phyloP scores from a whole-genome alignment of 2,797 vertebrate species.

The Sebastes trivittatus region DNA sequence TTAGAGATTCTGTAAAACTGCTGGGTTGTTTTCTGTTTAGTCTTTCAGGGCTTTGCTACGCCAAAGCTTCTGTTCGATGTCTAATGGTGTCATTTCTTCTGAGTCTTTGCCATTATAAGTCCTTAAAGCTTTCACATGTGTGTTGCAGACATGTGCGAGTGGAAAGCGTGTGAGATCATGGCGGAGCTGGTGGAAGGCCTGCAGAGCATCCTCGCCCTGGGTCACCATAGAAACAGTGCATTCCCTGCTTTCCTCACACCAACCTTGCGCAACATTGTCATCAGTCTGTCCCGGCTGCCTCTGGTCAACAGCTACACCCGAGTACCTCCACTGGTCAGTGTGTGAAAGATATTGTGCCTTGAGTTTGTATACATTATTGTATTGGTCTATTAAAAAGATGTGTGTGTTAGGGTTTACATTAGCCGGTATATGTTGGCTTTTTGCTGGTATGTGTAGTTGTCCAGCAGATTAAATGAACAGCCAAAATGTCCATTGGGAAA shows the following conservation, averaged over 20 bases:
- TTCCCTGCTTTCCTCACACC: constrained; percentile 92
- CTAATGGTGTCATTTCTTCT: background rate
- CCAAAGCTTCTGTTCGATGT: background rate
- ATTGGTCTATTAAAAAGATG: background rate
- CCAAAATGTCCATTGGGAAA: too few species aligned
- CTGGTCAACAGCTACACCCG: constrained; percentile 96
- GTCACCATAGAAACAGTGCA: constrained; percentile 86
- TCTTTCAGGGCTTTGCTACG: background rate
- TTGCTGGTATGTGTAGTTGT: too few species aligned
- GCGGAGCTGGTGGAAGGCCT: constrained; percentile 94
- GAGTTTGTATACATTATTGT: background rate
- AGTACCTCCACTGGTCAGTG: constrained; percentile 93
- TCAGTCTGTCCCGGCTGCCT: constrained; percentile 94
- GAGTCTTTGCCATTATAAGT: background rate
- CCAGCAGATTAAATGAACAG: too few species aligned
- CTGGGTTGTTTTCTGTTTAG: background rate
- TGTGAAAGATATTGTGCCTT: background rate
- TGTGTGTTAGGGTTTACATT: background rate
- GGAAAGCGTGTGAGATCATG: constrained; percentile 89
- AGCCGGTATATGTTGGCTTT: too few species aligned
- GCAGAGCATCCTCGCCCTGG: constrained; percentile 87
- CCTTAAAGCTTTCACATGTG: background rate
- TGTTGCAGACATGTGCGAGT: constrained; percentile 74
- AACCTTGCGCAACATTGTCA: constrained; percentile 89
- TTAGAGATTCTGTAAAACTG: fast-evolving